Base-by-base conservation (phyloP, 2,797 vertebrate species). In the Schizopygopsis pylzovi region DNA sequence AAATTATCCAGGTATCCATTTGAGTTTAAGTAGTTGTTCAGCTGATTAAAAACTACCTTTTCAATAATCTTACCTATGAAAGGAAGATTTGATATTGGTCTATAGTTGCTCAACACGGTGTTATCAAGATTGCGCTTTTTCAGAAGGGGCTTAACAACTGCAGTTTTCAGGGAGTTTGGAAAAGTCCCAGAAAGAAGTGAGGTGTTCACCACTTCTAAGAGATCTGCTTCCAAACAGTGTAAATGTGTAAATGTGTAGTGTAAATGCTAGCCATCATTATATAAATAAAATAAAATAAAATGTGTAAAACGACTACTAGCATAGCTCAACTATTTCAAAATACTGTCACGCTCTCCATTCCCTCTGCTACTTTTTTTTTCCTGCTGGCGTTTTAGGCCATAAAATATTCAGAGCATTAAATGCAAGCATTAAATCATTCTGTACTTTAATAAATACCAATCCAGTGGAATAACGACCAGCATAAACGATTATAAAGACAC, bases 401-500 rank as follows among this genome's bases (percentile, higher is more conserved):
- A 56, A 78, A 56, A 78, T 84, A 78, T 78, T 77, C 47, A 68
- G 63, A 33, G 63, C 63, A 33, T 78, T 84, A 70, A 70, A 70
- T 45, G 16, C 63, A 77, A 56, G 67, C 45, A 25, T 76, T 84
- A 78, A 84, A 84, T 84, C 83, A 84, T 63, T 33, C 73, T 68
- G 63, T n/a, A 56, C 83, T 78, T 78, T 56, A 84, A 84, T 70
- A 78, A 56, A 84, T 70, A 56, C 73, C 47, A 56, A 78, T 78
- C 63, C 75, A 28, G 47, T 33, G n/a, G 11, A 37, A 78, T 84
- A 84, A 84, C 7, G 75, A 70, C 73, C 22, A 45, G 11, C 73
- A 84, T 78, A 84, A 84, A 84, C 47, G 47, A 78, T 22, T 75
- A 77, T 77, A 77, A 84, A 84, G 82, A 67, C 82, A 68, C 82